Conservation (phyloP, 2,113 vertebrate species). For the Megaleporinus macrocephalus region DNA sequence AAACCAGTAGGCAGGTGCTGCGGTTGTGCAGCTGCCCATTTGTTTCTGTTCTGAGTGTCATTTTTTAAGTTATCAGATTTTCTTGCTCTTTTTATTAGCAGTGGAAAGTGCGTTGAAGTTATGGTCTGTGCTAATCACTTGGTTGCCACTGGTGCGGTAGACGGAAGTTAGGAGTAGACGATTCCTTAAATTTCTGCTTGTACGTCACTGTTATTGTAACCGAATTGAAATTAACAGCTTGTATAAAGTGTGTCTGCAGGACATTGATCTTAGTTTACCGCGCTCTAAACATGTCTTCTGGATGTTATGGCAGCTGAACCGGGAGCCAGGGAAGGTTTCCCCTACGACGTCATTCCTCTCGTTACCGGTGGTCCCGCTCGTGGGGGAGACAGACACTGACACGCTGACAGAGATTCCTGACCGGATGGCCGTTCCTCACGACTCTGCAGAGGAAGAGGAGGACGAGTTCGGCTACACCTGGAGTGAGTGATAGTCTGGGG, state of each 20-base stretch:
- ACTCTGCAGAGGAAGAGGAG: slow-evolving; percentile 75
- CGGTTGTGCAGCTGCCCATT: too few relatives aligned
- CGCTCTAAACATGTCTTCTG: slow-evolving; percentile 35
- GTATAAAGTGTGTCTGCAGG: background rate
- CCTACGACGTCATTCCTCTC: slow-evolving; percentile 69
- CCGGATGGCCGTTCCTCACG: slow-evolving; percentile 32
- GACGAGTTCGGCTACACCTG: slow-evolving; percentile 95
- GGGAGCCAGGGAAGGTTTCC: slow-evolving; percentile 78
- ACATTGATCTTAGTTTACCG: background rate
- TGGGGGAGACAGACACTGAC: slow-evolving; percentile 79
- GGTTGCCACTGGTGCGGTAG: too few relatives aligned
- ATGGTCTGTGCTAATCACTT: too few relatives aligned
- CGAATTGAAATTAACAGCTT: background rate
- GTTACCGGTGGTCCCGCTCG: slow-evolving; percentile 78
- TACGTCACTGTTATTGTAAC: background rate
- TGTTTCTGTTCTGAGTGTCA: too few relatives aligned
- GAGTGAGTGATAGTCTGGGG: slow-evolving; percentile 82
- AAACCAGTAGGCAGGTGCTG: too few relatives aligned
- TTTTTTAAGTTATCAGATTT: too few relatives aligned
- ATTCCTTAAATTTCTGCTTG: too few relatives aligned
- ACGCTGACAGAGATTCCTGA: slow-evolving; percentile 69
- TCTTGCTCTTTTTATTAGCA: too few relatives aligned
- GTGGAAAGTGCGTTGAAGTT: too few relatives aligned
- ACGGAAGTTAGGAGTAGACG: too few relatives aligned
- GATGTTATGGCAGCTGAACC: slow-evolving; percentile 76